Base-by-base conservation (phyloP, 2,797 vertebrate genomes). In the Catamblyrhynchus diadema region DNA sequence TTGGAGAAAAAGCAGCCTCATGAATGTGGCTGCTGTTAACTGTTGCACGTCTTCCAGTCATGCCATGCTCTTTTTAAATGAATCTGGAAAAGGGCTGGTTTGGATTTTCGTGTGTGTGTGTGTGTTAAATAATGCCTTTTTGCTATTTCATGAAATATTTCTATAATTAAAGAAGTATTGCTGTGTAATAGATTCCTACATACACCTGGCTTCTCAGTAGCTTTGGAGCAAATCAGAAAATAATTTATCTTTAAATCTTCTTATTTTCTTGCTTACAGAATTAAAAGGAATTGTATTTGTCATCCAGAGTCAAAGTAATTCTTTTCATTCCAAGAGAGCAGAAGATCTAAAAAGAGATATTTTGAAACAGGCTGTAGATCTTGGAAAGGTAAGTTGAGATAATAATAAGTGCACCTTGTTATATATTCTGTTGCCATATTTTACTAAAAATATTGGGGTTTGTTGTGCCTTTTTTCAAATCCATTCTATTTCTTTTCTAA, bases 231-330 rank as follows among this genome's bases (percentile, higher is more conserved):
- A 88, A 82, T 69, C 6, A 61, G 41, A 35, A 71, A 70, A 61
- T 64, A 15, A 53, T 10, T 85, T 87, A 8, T 84, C 44, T 90
- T 91, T 83, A 77, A 83, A 82, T 94, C 67, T 91, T 86, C 44
- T 73, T 86, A n/a, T 96, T 94, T 95, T 97, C 97, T 97, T 96
- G 71, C 98, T 98, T 94, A 77, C 97, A 99, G 99, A 99, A 94
- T 96, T 99, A 96, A 98, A 97, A 97, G 98, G 98, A 97, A 98
- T 99, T 95, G 98, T 99, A 60, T 99, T 99, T 97, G 95, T 99
- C 97, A 99, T 99, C 98, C 99, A 99, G 98, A 99, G 99, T 97
- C 99, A 99, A 96, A 98, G 98, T 93, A 99, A 99, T 97, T 98
- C 98, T 93, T 99, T 99, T 97, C 99, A 99, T 91, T 98, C 97